Evolutionary conservation across 2,797 vertebrate genomes (phyloP).

Genomic region (Gallinago stenura): DNA sequence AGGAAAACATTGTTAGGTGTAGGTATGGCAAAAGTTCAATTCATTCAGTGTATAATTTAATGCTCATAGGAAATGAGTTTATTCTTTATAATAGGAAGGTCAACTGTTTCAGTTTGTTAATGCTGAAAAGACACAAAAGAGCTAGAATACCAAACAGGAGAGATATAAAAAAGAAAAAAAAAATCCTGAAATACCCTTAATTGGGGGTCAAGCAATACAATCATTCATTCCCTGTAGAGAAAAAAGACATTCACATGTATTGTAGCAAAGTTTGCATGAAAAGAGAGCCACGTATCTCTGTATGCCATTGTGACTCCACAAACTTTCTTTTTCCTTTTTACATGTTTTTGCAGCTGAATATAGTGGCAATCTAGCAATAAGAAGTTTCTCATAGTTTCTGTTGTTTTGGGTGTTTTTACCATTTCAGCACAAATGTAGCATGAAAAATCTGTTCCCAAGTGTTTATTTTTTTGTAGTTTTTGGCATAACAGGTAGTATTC

Average conservation of each 20-base stretch:
- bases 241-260: background rate
- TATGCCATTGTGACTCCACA: background rate
- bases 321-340: background rate
- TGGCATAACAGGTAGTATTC: background rate
- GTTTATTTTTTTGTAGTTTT: background rate
- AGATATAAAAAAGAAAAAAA: background rate
- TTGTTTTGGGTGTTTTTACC: background rate
- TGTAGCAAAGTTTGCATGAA: background rate
- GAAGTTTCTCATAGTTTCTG: background rate
- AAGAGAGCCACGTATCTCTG: background rate
- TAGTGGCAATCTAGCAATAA: background rate
- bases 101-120: slow-evolving; percentile 1
- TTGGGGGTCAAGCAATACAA: background rate
- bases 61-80: slow-evolving; percentile 22
- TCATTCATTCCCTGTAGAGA: background rate
- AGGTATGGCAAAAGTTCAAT: slow-evolving; percentile 18
- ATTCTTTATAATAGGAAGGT: slow-evolving; percentile 8
- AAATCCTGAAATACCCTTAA: background rate
- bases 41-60: slow-evolving; percentile 39
- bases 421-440: background rate
- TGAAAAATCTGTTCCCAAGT: background rate
- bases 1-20: background rate
- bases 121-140: background rate
- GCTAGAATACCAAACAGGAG: background rate
- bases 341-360: background rate